Conservation (phyloP, 2,888 invertebrate genomes). For the Acanthosepion lycidas region DNA sequence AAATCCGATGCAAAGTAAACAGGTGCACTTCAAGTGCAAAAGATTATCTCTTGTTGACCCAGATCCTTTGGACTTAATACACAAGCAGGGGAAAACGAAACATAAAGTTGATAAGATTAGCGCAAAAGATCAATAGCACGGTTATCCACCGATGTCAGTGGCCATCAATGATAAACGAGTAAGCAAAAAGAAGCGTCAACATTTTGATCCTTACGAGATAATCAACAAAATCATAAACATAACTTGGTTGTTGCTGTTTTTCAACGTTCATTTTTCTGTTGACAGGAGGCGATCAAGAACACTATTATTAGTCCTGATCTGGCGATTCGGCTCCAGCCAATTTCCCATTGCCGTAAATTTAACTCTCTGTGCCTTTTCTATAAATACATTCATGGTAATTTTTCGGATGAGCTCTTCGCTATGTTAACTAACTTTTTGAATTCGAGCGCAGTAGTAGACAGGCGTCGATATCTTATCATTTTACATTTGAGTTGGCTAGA, state of each 20-base stretch:
- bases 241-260: not conserved
- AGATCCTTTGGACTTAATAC: constrained; percentile 13
- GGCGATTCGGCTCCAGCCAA: too few relatives aligned
- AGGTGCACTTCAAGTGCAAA: not conserved
- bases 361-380: too few relatives aligned
- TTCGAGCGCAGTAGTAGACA: too few relatives aligned
- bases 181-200: not conserved
- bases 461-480: too few relatives aligned
- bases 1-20: not conserved
- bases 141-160: not conserved
- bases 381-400: too few relatives aligned
- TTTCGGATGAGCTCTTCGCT: too few relatives aligned
- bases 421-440: too few relatives aligned
- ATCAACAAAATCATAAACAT: not conserved
- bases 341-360: too few relatives aligned
- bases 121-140: not conserved
- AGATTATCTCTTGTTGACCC: constrained; percentile 17
- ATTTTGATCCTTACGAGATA: not conserved
- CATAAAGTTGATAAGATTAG: not conserved
- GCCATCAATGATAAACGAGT: not conserved
- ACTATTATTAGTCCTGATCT: too few relatives aligned
- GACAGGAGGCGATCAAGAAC: too few relatives aligned
- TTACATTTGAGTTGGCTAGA: too few relatives aligned
- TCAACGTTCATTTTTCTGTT: too few relatives aligned
- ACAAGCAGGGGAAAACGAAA: not conserved